Evolutionary conservation across 2,888 invertebrate genomes (phyloP).

Genomic region (Diarsia dahlii): DNA sequence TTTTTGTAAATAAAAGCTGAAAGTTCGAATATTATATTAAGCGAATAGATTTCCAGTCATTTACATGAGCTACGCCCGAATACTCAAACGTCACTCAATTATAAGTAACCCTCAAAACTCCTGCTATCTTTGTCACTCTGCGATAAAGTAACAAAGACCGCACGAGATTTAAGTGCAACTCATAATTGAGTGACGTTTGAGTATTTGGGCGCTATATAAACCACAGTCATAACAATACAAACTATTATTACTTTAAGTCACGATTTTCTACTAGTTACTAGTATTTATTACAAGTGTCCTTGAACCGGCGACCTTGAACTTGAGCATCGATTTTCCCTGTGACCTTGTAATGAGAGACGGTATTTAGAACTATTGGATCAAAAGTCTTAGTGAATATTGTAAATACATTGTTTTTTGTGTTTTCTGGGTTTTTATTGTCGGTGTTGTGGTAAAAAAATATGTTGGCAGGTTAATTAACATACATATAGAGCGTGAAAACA

Average conservation of each 20-base stretch:
- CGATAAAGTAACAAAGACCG: no score
- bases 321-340: conserved; percentile 62
- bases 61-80: no score
- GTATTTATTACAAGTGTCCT: conserved; percentile 48
- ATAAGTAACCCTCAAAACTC: no score
- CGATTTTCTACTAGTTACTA: conserved; percentile 23
- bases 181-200: no score
- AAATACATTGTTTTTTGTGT: neutral
- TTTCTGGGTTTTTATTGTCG: neutral
- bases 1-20: neutral
- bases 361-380: conserved; percentile 5
- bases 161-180: no score
- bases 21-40: neutral
- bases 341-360: conserved; percentile 43
- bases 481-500: neutral
- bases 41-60: no score
- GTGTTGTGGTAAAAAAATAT: neutral
- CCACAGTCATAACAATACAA: neutral
- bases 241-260: conserved; percentile 28
- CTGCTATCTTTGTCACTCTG: no score
- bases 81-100: no score
- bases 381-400: conserved; percentile 25
- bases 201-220: no score
- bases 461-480: neutral
- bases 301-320: conserved; percentile 64